A percentile compares a stretch with the other conserved stretches of the same genome.
Conservation (phyloP, 2,113 vertebrate genomes). For the Brachionichthys hirsutus region DNA sequence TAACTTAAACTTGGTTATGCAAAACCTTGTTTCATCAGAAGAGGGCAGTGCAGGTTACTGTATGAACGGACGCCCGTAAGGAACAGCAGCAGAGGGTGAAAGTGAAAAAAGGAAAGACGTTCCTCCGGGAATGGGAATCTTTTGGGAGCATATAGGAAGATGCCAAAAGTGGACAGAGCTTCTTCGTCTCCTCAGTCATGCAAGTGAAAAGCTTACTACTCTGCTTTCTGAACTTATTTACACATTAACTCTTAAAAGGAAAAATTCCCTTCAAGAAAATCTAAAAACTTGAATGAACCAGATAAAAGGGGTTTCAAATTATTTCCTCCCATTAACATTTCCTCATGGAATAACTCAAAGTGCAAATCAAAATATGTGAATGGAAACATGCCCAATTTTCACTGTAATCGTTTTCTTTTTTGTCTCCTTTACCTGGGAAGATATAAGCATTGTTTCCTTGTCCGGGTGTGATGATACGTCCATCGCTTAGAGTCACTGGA, state of each 20-base stretch:
- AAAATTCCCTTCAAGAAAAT: too few species aligned
- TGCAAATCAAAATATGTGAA: background rate
- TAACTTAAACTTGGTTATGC: background rate
- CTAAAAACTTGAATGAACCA: too few species aligned
- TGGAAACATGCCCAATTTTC: background rate
- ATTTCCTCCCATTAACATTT: too few species aligned
- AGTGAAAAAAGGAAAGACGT: too few species aligned
- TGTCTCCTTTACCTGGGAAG: conserved; percentile 88
- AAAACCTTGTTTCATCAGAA: background rate
- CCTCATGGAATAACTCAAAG: background rate
- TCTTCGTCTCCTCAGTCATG: too few species aligned
- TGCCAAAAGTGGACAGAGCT: background rate
- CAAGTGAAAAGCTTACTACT: too few species aligned
- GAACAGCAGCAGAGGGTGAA: background rate
- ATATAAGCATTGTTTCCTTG: conserved; percentile 98
- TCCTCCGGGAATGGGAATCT: too few species aligned
- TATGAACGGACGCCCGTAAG: background rate
- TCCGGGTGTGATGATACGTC: conserved; percentile 85
- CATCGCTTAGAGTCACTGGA: conserved; percentile 85
- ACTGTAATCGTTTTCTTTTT: background rate
- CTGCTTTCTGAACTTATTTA: too few species aligned
- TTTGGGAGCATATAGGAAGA: too few species aligned
- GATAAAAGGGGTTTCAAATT: too few species aligned
- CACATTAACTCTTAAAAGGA: too few species aligned
- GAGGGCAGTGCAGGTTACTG: background rate